A percentile compares a stretch with the other conserved stretches of the same genome.
phyloP scores from a whole-genome alignment of 2,888 invertebrate genomes.

The Flabesymbios commensalis region DNA sequence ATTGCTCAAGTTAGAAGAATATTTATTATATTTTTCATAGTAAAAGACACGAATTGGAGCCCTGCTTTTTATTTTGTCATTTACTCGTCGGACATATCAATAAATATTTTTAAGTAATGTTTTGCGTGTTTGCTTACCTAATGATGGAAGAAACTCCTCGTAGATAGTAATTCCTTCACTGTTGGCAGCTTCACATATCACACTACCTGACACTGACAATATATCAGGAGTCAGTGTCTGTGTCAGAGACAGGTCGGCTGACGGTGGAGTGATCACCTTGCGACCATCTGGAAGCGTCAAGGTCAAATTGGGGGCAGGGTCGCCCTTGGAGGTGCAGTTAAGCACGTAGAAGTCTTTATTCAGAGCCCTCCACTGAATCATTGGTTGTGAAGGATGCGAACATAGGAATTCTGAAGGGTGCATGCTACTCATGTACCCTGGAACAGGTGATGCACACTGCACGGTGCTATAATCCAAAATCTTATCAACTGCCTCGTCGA shows the following conservation, averaged over 20 bases:
- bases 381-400: slow-evolving; percentile 13
- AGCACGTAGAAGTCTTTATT: slow-evolving; percentile 14
- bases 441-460: slow-evolving; percentile 22
- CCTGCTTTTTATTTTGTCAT: too few relatives aligned
- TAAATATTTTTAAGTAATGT: too few relatives aligned
- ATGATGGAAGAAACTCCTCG: too few relatives aligned
- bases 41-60: too few relatives aligned
- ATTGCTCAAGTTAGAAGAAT: too few relatives aligned
- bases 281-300: slow-evolving; percentile 16
- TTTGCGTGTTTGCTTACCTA: too few relatives aligned
- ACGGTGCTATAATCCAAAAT: slow-evolving; percentile 22
- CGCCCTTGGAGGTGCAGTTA: slow-evolving; percentile 26
- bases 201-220: slow-evolving; percentile 16
- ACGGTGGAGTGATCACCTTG: slow-evolving; percentile 25
- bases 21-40: too few relatives aligned
- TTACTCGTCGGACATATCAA: too few relatives aligned
- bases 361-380: slow-evolving; percentile 16
- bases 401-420: slow-evolving; percentile 17
- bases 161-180: slow-evolving; percentile 16
- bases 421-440: slow-evolving; percentile 6
- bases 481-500: slow-evolving; percentile 21
- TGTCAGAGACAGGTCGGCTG: slow-evolving; percentile 24
- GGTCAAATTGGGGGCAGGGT: slow-evolving; percentile 31
- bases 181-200: slow-evolving; percentile 28
- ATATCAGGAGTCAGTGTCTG: slow-evolving; percentile 28